Evolutionary conservation across 2,888 invertebrate species (phyloP).

Genomic region (Cerastis rubricosa): DNA sequence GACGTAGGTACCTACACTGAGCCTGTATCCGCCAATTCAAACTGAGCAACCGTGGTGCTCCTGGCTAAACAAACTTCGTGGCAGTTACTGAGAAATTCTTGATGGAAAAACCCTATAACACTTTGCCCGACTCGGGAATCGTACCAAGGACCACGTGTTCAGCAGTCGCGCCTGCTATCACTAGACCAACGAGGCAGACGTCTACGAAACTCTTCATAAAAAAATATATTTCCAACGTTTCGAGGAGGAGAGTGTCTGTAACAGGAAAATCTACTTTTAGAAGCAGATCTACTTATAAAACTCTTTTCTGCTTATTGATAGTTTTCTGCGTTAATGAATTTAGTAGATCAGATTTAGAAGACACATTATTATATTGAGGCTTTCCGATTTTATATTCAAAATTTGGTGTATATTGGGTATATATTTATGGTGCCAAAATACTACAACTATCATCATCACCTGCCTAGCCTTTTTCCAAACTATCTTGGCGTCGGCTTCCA

Average conservation of each 20-base stretch:
- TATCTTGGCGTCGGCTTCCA: too few species aligned
- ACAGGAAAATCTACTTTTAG: neutral
- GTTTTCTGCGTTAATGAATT: neutral
- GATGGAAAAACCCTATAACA: too few species aligned
- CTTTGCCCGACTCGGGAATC: too few species aligned
- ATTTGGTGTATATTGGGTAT: neutral
- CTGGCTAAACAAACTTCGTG: too few species aligned
- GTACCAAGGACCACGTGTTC: too few species aligned
- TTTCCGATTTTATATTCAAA: neutral
- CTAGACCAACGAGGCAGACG: too few species aligned
- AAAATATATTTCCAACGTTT: neutral
- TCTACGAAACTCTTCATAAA: neutral
- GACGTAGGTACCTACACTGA: neutral
- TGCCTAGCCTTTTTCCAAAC: too few species aligned
- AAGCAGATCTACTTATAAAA: neutral
- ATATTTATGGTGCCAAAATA: neutral
- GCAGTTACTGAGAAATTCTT: too few species aligned
- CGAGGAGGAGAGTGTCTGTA: neutral
- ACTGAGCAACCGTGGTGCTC: neutral
- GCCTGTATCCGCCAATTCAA: neutral
- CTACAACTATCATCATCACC: too few species aligned
- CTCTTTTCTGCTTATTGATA: slow-evolving; percentile 1
- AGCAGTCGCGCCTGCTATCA: too few species aligned
- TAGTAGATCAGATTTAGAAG: neutral
- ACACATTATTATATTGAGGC: neutral